Base-by-base conservation (phyloP, 2,797 vertebrate species). In the Leucoraja ocellata region DNA sequence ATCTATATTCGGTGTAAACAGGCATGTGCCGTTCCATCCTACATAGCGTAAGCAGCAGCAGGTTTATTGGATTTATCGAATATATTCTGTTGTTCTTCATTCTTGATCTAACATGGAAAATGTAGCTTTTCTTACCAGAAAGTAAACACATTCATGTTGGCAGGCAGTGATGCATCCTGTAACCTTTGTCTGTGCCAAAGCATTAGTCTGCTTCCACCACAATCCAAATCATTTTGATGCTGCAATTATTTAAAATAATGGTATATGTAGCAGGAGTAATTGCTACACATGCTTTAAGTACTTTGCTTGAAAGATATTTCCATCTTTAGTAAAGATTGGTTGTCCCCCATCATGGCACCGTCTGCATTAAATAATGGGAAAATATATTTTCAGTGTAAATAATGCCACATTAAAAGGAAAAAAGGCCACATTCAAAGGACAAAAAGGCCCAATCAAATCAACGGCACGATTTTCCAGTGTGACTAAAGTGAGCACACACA, bases 71-170 rank as follows among this genome's bases (percentile, higher is more conserved):
- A 21, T n/a, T 88, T 32, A 88, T 65, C 7, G 28, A 88, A 65
- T 63, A 58, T 0, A 65, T n/a, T 65, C 61, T 88, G n/a, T 32
- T 36, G 61, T 7, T 73, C 54, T 65, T 32, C 28, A 65, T 63
- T 63, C 84, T 65, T 65, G 61, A 88, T 88, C 84, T 65, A 65
- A 65, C 61, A 88, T 68, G 84, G 5, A 88, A 88, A 88, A 88
- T 65, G 5, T 88, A 36, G 61, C 65, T 61, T 9, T 88, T 14
- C 61, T 65, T 32, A 65, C 65, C 61, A 65, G 84, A 88, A 88
- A 36, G 14, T n/a, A 32, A 13, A 1, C 83, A 63, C 58, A 86
- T 86, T 63, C 32, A 16, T 14, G n/a, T 88, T 11, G 65, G 61
- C 28, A 88, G 84, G 58, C 84, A 88, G 18, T 88, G 84, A 88